phyloP scores from a whole-genome alignment of 2,888 invertebrate species.

The Polydrusus pterygomalis region DNA sequence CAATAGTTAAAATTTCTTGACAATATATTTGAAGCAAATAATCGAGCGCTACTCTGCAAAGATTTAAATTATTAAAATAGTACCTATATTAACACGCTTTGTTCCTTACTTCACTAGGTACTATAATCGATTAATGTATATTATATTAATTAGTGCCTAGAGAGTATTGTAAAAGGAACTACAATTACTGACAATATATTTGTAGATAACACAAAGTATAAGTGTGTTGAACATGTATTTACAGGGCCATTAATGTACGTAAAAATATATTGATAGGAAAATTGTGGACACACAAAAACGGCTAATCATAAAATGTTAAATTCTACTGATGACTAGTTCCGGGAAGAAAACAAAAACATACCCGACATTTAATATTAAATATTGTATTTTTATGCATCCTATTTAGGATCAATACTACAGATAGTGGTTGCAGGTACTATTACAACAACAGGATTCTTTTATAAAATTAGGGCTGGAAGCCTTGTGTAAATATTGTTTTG shows the following conservation, averaged over 20 bases:
- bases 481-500: too few species aligned
- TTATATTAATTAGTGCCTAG: neutral
- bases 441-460: too few species aligned
- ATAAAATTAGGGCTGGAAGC: too few species aligned
- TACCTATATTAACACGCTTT: neutral
- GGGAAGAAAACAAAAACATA: too few species aligned
- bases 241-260: neutral
- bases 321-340: constrained; percentile 24
- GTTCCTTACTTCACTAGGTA: neutral
- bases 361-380: too few species aligned
- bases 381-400: too few species aligned
- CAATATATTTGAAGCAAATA: constrained; percentile 3
- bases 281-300: too few species aligned
- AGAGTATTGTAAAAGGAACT: neutral
- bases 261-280: too few species aligned
- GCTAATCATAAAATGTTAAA: too few species aligned
- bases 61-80: constrained; percentile 17
- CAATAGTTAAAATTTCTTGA: neutral
- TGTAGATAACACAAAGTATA: neutral
- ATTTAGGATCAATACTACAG: too few species aligned
- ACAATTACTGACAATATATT: neutral
- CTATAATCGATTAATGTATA: constrained; percentile 2
- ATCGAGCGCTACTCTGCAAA: neutral
- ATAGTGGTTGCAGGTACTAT: too few species aligned
- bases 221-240: neutral